phyloP scores from a whole-genome alignment of 2,888 invertebrate species.

The Cerastis leucographa region DNA sequence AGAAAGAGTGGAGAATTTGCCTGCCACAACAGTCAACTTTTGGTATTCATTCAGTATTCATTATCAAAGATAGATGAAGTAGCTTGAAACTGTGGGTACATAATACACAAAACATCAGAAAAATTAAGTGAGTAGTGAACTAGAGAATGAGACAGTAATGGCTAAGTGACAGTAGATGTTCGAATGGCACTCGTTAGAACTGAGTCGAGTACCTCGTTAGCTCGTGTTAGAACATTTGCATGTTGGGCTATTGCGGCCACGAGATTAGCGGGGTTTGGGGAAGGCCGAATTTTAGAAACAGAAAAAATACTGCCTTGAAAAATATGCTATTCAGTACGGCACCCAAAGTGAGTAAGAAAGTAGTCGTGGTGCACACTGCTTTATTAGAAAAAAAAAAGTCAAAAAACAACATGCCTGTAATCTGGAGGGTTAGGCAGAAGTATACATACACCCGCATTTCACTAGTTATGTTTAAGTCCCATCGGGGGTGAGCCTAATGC shows the following conservation, averaged over 20 bases:
- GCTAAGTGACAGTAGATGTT: constrained; percentile 33
- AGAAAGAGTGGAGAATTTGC: not conserved
- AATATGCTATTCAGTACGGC: not conserved
- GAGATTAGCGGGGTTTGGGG: not conserved
- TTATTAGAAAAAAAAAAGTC: not conserved
- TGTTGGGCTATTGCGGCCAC: constrained; percentile 33
- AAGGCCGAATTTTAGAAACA: no score
- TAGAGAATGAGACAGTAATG: constrained; percentile 33
- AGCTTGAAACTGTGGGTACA: not conserved
- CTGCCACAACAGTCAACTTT: not conserved
- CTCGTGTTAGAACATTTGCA: constrained; percentile 61
- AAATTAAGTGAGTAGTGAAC: constrained; percentile 19
- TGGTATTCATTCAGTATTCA: no score
- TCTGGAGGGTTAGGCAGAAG: no score
- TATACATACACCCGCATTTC: no score
- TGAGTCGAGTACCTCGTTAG: constrained; percentile 63
- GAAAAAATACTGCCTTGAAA: not conserved
- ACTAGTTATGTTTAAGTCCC: no score
- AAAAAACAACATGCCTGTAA: no score
- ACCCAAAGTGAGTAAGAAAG: not conserved
- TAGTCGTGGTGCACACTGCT: not conserved
- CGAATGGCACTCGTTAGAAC: constrained; percentile 62
- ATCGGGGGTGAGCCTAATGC: no score
- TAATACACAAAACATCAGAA: not conserved
- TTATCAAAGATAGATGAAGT: not conserved